These are phyloP conservation scores for Halisarca cf. caerulea DNA, from an alignment of 37 sponge, comb jelly and placozoan species.

Conservation along the genomic window DNA sequence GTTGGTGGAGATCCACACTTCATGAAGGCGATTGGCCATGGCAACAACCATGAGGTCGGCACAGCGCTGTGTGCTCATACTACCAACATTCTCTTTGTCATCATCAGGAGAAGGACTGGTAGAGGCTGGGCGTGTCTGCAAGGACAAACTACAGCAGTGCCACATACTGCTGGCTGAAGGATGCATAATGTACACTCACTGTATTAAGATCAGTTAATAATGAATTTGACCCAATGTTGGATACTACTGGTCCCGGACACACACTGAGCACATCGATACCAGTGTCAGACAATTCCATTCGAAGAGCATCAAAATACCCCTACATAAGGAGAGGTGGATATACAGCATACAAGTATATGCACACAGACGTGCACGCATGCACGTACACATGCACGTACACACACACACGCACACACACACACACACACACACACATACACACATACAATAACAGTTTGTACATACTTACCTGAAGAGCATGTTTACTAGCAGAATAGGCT, in stretches of 20 bases:
- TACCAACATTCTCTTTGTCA: not conserved
- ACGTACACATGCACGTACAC: not conserved
- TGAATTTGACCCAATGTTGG: conserved; percentile 8
- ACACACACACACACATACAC: conserved; percentile 89
- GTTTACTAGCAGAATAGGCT: conserved; percentile 85
- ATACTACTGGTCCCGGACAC: conserved; percentile 91
- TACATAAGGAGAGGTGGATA: not conserved
- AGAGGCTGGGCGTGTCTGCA: no score
- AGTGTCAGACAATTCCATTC: conserved; percentile 76
- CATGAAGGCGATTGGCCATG: conserved; percentile 82
- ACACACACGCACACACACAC: conserved; percentile 32
- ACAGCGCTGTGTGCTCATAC: conserved; percentile 67
- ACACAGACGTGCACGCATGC: not conserved
- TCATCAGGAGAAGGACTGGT: not conserved
- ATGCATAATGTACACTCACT: not conserved
- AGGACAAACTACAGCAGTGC: not conserved
- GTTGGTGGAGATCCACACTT: conserved; percentile 86
- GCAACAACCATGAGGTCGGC: conserved; percentile 80
- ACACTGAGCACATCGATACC: conserved; percentile 64
- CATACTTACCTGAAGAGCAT: conserved; percentile 85
- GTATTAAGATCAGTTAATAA: not conserved
- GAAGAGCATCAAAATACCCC: conserved; percentile 87
- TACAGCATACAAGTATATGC: not conserved
- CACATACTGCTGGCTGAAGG: not conserved
- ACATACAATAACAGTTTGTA: no score